These are phyloP conservation scores for Idaea straminata DNA, from an alignment of 2,888 invertebrate genomes.

Conservation along the genomic window DNA sequence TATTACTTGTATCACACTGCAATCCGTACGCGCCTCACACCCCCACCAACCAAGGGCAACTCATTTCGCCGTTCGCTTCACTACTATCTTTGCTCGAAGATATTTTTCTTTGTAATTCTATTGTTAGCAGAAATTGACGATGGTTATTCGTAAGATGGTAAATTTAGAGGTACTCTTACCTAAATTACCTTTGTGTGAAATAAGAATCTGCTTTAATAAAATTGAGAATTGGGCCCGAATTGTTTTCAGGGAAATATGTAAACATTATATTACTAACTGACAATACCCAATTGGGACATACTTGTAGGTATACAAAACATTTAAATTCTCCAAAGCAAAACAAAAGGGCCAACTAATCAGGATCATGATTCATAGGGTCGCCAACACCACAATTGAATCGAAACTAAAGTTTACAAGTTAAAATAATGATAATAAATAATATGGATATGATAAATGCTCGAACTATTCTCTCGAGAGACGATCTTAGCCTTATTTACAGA, in stretches of 20 bases:
- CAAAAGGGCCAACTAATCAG: neutral
- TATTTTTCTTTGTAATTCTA: constrained; percentile 76
- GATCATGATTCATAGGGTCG: neutral
- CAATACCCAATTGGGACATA: neutral
- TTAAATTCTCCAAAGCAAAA: neutral
- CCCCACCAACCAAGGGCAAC: constrained; percentile 75
- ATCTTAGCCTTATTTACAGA: constrained; percentile 28
- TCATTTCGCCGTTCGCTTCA: constrained; percentile 72
- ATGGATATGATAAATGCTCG: constrained; percentile 20
- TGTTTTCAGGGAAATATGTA: too few species aligned
- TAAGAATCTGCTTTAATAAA: neutral
- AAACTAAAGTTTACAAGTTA: constrained; percentile 22
- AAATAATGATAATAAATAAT: constrained; percentile 12
- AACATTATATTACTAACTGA: neutral
- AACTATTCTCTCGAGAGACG: constrained; percentile 22
- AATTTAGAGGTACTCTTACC: constrained; percentile 6
- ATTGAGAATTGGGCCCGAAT: too few species aligned
- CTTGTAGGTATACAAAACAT: neutral
- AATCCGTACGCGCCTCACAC: constrained; percentile 72
- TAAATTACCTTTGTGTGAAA: constrained; percentile 20
- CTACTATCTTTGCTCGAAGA: constrained; percentile 69
- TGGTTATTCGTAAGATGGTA: constrained; percentile 36
- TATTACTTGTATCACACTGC: constrained; percentile 32
- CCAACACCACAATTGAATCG: constrained; percentile 9
- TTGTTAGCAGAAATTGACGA: constrained; percentile 64